Percentiles rank a stretch among this genome's conserved stretches.
These are phyloP conservation scores for Hydra vulgaris DNA, from an alignment of 30 jellyfish, hydroid and myxozoan genomes.

Conservation along the genomic window DNA sequence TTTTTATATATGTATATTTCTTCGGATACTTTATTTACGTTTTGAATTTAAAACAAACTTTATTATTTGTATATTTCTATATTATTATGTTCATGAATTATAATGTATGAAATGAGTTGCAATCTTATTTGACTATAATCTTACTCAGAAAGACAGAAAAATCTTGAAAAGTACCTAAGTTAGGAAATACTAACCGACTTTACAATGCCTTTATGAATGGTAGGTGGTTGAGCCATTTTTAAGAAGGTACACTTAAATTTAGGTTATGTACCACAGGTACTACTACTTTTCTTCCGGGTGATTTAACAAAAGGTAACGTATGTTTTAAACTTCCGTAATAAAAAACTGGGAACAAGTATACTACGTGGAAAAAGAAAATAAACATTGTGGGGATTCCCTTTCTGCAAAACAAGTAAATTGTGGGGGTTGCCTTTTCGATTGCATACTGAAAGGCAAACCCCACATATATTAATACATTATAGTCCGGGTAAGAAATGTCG, in stretches of 20 bases:
- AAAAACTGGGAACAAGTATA: not conserved
- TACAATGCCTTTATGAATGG: constrained; percentile 79
- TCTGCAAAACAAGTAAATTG: not conserved
- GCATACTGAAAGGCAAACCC: no score
- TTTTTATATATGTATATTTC: no score
- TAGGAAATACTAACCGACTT: constrained; percentile 49
- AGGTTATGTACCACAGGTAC: not conserved
- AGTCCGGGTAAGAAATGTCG: no score
- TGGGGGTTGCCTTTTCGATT: not conserved
- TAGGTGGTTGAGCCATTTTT: constrained; percentile 62
- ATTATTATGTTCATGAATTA: no score
- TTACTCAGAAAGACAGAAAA: not conserved
- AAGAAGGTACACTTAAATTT: not conserved
- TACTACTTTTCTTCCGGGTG: not conserved
- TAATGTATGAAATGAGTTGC: not conserved
- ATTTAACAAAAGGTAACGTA: not conserved
- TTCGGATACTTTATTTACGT: no score
- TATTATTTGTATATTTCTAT: no score
- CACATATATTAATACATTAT: no score
- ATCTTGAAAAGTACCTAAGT: not conserved
- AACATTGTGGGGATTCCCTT: not conserved
- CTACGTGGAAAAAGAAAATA: not conserved
- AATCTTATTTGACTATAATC: not conserved
- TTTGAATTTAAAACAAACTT: no score
- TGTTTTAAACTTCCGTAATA: not conserved